phyloP scores from a whole-genome alignment of 2,797 vertebrate genomes.

The Chanos chanos region DNA sequence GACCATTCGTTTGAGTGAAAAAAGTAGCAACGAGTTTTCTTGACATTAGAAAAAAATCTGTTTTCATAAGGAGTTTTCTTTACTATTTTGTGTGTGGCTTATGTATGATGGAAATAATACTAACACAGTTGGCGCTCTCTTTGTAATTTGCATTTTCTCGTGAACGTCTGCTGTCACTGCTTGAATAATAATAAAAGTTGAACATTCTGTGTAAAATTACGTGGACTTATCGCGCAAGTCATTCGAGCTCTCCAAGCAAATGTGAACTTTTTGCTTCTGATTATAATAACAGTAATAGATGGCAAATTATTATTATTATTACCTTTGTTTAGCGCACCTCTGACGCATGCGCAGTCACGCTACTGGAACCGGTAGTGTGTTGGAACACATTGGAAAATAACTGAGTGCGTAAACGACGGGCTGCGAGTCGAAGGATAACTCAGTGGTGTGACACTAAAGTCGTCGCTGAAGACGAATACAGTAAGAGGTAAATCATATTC shows the following conservation, averaged over 20 bases:
- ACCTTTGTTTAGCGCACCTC: not conserved
- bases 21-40: constrained; percentile 45
- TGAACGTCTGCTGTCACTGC: constrained; percentile 60
- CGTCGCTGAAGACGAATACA: too few species aligned
- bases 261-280: too few species aligned
- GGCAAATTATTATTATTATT: not conserved
- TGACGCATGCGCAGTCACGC: constrained; percentile 19
- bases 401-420: constrained; percentile 65
- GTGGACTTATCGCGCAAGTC: too few species aligned
- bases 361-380: constrained; percentile 38
- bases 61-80: constrained; percentile 57
- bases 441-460: too few species aligned
- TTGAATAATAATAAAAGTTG: constrained; percentile 65
- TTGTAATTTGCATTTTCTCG: constrained; percentile 44
- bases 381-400: constrained; percentile 54
- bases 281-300: not conserved
- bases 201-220: too few species aligned
- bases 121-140: constrained; percentile 44
- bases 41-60: constrained; percentile 43
- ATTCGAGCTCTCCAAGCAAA: too few species aligned
- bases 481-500: too few species aligned
- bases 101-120: constrained; percentile 17
- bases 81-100: constrained; percentile 60
- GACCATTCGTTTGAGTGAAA: constrained; percentile 56
- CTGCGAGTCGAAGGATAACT: too few species aligned